phyloP scores from a whole-genome alignment of 2,888 invertebrate genomes.

The Drosophila monieri region DNA sequence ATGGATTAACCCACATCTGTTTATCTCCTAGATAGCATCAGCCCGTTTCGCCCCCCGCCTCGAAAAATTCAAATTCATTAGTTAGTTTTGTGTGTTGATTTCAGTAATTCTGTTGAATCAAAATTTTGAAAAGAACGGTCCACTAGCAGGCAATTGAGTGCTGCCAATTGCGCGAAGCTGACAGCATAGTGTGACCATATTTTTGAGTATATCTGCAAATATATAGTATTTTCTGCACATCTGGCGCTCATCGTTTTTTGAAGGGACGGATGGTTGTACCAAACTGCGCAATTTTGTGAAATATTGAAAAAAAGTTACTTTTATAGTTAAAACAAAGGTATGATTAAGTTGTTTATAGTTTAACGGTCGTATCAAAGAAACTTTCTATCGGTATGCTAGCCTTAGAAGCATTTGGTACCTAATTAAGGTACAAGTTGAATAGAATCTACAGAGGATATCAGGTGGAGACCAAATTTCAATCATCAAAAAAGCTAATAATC shows the following conservation, averaged over 20 bases:
- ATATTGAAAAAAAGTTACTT: not conserved
- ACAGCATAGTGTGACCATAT: not conserved
- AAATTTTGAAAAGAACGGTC: slow-evolving; percentile 5
- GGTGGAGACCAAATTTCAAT: too few species aligned
- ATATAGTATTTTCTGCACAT: slow-evolving; percentile 2
- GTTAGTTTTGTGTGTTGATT: slow-evolving; percentile 11
- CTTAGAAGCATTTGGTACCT: too few species aligned
- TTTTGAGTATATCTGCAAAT: slow-evolving; percentile 4
- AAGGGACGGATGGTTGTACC: not conserved
- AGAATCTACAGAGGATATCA: too few species aligned
- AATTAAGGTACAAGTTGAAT: too few species aligned
- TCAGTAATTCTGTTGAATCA: slow-evolving; percentile 9
- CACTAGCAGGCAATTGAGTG: not conserved
- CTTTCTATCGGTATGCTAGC: too few species aligned
- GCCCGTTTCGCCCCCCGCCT: slow-evolving; percentile 1
- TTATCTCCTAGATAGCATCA: slow-evolving; percentile 41
- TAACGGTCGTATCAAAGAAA: too few species aligned
- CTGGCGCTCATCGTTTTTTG: not conserved
- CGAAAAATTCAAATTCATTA: slow-evolving; percentile 11
- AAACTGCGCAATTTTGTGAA: not conserved
- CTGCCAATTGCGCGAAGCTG: not conserved
- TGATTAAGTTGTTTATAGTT: too few species aligned
- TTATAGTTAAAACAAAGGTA: not conserved
- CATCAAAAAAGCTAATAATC: too few species aligned
- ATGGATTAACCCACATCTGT: slow-evolving; percentile 55